Evolutionary conservation across 2,797 vertebrate species (phyloP).

Genomic region (Rhabdomys pumilio): DNA sequence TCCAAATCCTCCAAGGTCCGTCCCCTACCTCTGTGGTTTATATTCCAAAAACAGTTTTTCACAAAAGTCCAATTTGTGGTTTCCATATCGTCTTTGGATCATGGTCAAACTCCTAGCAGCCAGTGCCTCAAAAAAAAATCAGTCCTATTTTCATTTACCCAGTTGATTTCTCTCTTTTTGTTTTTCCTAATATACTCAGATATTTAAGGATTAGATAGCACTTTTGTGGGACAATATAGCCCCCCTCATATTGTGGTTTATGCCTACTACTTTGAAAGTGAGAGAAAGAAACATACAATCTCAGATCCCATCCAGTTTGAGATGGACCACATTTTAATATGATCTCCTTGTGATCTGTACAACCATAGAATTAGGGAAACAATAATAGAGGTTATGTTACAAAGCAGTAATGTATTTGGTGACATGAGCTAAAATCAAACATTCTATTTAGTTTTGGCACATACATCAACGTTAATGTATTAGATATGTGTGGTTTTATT

Average conservation of each 20-base stretch:
- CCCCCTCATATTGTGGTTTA: neutral
- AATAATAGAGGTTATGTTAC: neutral
- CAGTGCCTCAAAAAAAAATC: neutral
- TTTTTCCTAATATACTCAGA: constrained; percentile 1
- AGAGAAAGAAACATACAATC: constrained; percentile 29
- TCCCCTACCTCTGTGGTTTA: neutral
- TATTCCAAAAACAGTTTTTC: neutral
- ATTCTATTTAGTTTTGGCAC: constrained; percentile 44
- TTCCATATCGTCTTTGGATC: neutral
- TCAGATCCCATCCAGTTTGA: neutral
- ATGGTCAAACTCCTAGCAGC: neutral
- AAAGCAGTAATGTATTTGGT: constrained; percentile 60
- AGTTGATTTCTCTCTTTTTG: constrained; percentile 12
- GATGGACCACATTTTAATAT: constrained; percentile 14
- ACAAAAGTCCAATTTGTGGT: neutral
- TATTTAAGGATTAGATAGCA: neutral
- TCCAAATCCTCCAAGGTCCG: neutral
- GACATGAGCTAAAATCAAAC: constrained; percentile 47
- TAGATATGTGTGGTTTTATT: constrained; percentile 24
- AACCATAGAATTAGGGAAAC: neutral
- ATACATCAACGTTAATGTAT: constrained; percentile 5
- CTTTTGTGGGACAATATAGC: neutral
- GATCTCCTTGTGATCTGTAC: neutral
- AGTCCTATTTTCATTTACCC: neutral
- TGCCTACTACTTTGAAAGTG: neutral